Base-by-base conservation (phyloP, 2,797 vertebrate species). In the Acanthurus tractus region DNA sequence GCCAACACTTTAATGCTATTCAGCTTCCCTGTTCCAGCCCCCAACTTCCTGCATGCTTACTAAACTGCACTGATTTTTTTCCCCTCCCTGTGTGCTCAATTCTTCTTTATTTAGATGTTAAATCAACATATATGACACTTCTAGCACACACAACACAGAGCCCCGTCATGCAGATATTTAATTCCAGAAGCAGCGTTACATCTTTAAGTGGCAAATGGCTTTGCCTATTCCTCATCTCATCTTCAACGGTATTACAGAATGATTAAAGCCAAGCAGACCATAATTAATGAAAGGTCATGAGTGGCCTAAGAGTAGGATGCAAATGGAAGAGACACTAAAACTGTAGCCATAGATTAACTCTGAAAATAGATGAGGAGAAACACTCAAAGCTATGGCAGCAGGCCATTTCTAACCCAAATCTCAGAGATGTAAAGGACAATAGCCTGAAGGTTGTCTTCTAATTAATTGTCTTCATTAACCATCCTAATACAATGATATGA, bases 251-350 rank as follows among this genome's bases (percentile, higher is more conserved):
- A 90, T 93, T 89, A 93, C 90, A 91, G 81, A 92, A 93, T 95
- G 93, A 96, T 95, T 95, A 95, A 95, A 95, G 93, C 90, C 70
- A 57, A 89, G 89, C 88, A 82, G 65, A 91, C 83, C 85, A 92
- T 95, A 95, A 96, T 95, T 96, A 95, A 95, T 93, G 91, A 96
- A 96, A 96, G 95, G 95, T 96, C 95, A 96, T 57, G 78, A 94
- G 94, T 95, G 93, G 94, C 95, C 95, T 93, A 87, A 93, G 93
- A 94, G 92, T 91, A 93, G 89, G 91, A 91, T 90, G 90, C 85
- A 92, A 92, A 94, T 86, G 86, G 90, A 88, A 86, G 85, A 93
- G 84, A 91, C 80, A 88, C 86, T 90, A 87, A 90, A 93, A 93
- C 88, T 86, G 91, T 85, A 88, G 88, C 86, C 90, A 83, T 86